These are phyloP conservation scores for Drosophila leontia DNA, from an alignment of 1,140 invertebrate genomes.

Conservation along the genomic window DNA sequence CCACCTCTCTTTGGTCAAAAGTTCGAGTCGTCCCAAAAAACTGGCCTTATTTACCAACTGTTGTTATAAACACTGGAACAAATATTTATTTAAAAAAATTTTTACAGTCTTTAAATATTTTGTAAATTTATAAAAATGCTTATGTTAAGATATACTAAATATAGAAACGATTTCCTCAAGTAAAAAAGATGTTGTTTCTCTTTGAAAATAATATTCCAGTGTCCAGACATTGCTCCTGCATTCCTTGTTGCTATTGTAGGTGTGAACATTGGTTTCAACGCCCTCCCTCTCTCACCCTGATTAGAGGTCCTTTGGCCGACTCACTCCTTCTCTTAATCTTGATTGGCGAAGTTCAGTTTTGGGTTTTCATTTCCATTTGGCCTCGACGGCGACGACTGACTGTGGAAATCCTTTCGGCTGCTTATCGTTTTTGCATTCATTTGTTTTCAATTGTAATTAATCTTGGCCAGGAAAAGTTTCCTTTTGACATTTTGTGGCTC, in stretches of 20 bases:
- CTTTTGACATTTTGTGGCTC: slow-evolving; percentile 82
- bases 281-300: slow-evolving; percentile 34
- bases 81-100: not conserved
- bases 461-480: slow-evolving; percentile 75
- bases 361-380: slow-evolving; percentile 44
- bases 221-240: slow-evolving; percentile 11
- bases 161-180: not conserved
- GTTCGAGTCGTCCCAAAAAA: slow-evolving; percentile 53
- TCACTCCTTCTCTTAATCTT: slow-evolving; percentile 49
- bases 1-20: slow-evolving; percentile 43
- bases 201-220: slow-evolving; percentile 11
- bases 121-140: too few species aligned
- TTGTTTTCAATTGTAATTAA: slow-evolving; percentile 84
- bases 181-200: not conserved
- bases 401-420: slow-evolving; percentile 74
- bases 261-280: slow-evolving; percentile 77
- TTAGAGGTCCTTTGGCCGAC: slow-evolving; percentile 27
- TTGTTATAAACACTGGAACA: slow-evolving; percentile 12
- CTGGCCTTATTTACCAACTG: slow-evolving; percentile 39
- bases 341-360: slow-evolving; percentile 76
- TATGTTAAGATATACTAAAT: too few species aligned
- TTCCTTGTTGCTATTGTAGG: slow-evolving; percentile 51
- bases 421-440: slow-evolving; percentile 84
- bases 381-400: slow-evolving; percentile 12
- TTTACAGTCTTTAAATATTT: not conserved